These are phyloP conservation scores for Sebastes kiyomatsui DNA, from an alignment of 2,797 vertebrate species.

Conservation along the genomic window DNA sequence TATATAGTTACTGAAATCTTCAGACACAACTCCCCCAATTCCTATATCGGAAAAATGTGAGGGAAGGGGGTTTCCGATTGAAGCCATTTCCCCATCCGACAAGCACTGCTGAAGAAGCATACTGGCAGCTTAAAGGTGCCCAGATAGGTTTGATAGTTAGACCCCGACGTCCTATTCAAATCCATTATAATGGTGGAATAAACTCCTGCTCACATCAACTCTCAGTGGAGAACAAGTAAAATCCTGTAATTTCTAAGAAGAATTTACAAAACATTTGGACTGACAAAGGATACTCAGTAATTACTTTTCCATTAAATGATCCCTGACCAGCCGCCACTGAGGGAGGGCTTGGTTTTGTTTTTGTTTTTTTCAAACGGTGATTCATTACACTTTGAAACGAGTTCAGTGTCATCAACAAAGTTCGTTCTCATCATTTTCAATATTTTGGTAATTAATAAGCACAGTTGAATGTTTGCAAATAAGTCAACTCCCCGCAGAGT, in stretches of 20 bases:
- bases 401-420: conserved; percentile 15
- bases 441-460: conserved; percentile 14
- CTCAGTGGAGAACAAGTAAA: not conserved
- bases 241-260: not conserved
- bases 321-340: not conserved
- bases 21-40: not conserved
- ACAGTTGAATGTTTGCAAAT: conserved; percentile 44
- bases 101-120: not conserved
- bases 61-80: too few species aligned
- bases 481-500: conserved; percentile 43
- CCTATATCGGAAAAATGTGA: not conserved
- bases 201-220: not conserved
- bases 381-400: conserved; percentile 25
- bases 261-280: conserved; percentile 12
- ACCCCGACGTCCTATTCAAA: not conserved
- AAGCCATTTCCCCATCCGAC: too few species aligned
- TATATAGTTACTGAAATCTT: too few species aligned
- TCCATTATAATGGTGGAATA: not conserved
- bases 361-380: not conserved
- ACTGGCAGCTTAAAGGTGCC: not conserved
- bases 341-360: conserved; percentile 1
- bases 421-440: conserved; percentile 11
- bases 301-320: conserved; percentile 24
- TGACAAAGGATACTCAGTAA: conserved; percentile 11
- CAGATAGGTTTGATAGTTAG: conserved; percentile 1